A percentile compares a stretch with the other conserved stretches of the same genome.
Conservation (phyloP, 1,140 invertebrate genomes). For the Carposina sasakii region DNA sequence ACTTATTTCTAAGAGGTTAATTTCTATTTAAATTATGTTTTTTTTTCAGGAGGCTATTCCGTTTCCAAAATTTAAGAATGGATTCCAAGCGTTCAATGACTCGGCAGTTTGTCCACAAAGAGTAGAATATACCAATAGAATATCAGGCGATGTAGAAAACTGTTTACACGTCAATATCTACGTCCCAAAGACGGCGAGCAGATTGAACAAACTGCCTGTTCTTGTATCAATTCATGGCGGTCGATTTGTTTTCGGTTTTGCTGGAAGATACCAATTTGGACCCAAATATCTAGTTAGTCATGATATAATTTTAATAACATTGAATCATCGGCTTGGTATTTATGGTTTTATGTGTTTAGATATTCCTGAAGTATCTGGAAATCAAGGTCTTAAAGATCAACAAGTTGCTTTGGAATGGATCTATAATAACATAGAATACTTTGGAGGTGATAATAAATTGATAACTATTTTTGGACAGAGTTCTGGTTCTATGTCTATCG, state of each 20-base stretch:
- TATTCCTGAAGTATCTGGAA: conserved; percentile 76
- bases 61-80: conserved; percentile 23
- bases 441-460: conserved; percentile 78
- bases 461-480: conserved; percentile 79
- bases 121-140: conserved; percentile 22
- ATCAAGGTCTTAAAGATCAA: conserved; percentile 80
- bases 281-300: background rate
- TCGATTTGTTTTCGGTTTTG: background rate
- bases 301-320: conserved; percentile 72
- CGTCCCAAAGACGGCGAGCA: background rate
- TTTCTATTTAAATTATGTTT: conserved; percentile 2
- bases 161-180: background rate
- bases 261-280: background rate
- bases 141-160: conserved; percentile 28
- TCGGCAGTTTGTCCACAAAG: conserved; percentile 31
- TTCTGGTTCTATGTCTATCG: conserved; percentile 69
- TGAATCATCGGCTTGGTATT: conserved; percentile 76
- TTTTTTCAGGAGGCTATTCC: conserved; percentile 26
- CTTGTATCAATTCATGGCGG: background rate
- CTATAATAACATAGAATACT: conserved; percentile 75
- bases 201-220: background rate
- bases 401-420: conserved; percentile 77
- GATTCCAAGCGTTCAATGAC: conserved; percentile 33
- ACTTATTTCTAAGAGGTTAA: conserved; percentile 2
- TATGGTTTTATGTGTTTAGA: conserved; percentile 80